Base-by-base conservation (phyloP, 2,113 vertebrate species). In the Porphyrio hochstetteri region DNA sequence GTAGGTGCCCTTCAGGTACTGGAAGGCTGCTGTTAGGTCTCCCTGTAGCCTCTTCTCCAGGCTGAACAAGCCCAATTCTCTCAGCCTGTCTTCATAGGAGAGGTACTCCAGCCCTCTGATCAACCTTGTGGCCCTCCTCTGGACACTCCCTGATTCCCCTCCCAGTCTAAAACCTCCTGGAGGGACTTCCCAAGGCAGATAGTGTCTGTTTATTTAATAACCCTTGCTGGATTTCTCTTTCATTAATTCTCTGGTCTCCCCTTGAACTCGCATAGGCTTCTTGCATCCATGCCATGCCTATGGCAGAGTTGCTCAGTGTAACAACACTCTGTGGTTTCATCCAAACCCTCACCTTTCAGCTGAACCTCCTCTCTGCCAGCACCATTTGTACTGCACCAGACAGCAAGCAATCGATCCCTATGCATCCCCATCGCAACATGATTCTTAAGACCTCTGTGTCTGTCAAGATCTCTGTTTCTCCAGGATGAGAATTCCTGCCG, bases 361-460 rank as follows among this genome's bases (percentile, higher is more conserved):
- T 69, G 44, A 86, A 56, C 50, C 44, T 72, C 60, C n/a, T 9
- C 9, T 38, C 59, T 81, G 55, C 80, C 77, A 74, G 18, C 23
- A 28, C 40, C 7, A 3, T 35, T 48, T 36, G n/a, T 31, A 29
- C 46, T 35, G 60, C 50, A 38, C 69, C 55, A 35, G 15, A 36
- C 11, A 38, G 33, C 56, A 36, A 59, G 9, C 13, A 13, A 16
- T 0, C 0, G 0, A 68, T 65, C 15, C 38, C 53, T 13, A 7
- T 25, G 24, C 11, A 11, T 67, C 40, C 25, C 50, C 36, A 46
- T 14, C 40, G 44, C 18, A 63, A 53, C 19, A 1, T 3, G 12
- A 65, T 15, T 72, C 40, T 80, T 56, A 55, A 0, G 0, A 55
- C 38, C 13, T 85, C 52, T 36, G 0, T 17, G 18, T 42, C 44